Evolutionary conservation across 2,888 invertebrate species (phyloP), one percentile per base, ranked within the genome.

Genomic region (Mayetiola destructor): DNA sequence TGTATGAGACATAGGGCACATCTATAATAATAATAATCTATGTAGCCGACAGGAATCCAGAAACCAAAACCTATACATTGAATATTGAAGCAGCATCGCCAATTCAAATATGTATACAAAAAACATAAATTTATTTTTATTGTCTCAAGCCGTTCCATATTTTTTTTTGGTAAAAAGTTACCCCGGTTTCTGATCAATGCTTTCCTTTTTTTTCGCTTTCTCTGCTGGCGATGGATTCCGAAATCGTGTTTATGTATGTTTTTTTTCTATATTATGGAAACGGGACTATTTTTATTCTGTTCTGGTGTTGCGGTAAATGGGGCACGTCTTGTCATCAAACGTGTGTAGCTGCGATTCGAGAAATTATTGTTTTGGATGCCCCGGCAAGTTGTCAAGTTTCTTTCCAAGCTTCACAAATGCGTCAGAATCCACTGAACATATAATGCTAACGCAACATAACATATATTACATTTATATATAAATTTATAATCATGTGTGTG

Each of bases 81-180:
- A 42, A 23, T 21, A 42, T 42, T 21, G 23, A 23, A 42, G 23
- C 23, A 12, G 42, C 23, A 42, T 23, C 23, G 42, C 21, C n/a
- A 42, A n/a, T 23, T 42, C 42, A 42, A 42, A 42, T 42, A 42
- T 42, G 21, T 42, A 42, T 42, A 42, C 42, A 42, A 2, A 14
- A n/a, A 42, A 12, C 23, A 23, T 42, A 23, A 42, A 39, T 39
- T 39, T 39, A 39, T 39, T 42, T 42, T 42, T 42, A 9, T 42
- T 23, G 23, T 23, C 23, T 3, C 21, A 21, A 42, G 12, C 23
- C 23, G 14, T 42, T 42, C 21, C 42, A 12, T 23, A 23, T 42
- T 42, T 21, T 23, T 42, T 14, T 42, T 14, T 42, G n/a, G n/a
- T n/a, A n/a, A n/a, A n/a, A n/a, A n/a, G n/a, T n/a, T n/a, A n/a